Conservation (phyloP, 2,113 vertebrate species). For the Ictalurus punctatus region DNA sequence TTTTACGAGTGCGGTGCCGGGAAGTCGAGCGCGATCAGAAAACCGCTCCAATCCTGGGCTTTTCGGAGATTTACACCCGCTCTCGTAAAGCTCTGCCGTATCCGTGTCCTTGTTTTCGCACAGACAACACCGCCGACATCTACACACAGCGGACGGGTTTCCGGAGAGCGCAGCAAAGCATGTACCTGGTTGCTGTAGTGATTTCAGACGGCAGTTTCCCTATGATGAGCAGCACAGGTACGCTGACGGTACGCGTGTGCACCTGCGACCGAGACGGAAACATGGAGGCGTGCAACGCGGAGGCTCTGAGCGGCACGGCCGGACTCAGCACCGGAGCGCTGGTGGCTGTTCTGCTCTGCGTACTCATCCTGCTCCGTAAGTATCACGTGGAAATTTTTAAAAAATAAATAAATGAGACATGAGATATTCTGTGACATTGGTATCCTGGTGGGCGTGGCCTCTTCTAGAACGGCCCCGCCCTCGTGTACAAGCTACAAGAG, state of each 20-base stretch:
- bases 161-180: slow-evolving; percentile 81
- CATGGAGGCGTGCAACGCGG: slow-evolving; percentile 86
- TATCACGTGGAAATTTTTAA: background rate
- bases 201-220: slow-evolving; percentile 88
- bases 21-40: background rate
- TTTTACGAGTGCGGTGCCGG: background rate
- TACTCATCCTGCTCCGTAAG: slow-evolving; percentile 91
- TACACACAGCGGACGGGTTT: slow-evolving; percentile 83
- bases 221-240: slow-evolving; percentile 92
- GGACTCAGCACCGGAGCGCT: slow-evolving; percentile 92
- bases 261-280: slow-evolving; percentile 87
- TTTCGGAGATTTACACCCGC: background rate
- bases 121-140: slow-evolving; percentile 93
- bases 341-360: slow-evolving; percentile 91
- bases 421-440: background rate
- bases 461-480: background rate
- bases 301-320: slow-evolving; percentile 84
- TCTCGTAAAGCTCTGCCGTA: background rate
- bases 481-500: background rate
- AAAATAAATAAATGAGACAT: background rate
- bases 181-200: slow-evolving; percentile 85
- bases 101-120: slow-evolving; percentile 18
- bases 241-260: slow-evolving; percentile 89
- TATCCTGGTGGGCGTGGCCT: background rate
- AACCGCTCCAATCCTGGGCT: background rate